Percentiles rank a stretch among this genome's conserved stretches.
Evolutionary conservation across 2,888 invertebrate species (phyloP).

Genomic region (Ctenicera cuprea): DNA sequence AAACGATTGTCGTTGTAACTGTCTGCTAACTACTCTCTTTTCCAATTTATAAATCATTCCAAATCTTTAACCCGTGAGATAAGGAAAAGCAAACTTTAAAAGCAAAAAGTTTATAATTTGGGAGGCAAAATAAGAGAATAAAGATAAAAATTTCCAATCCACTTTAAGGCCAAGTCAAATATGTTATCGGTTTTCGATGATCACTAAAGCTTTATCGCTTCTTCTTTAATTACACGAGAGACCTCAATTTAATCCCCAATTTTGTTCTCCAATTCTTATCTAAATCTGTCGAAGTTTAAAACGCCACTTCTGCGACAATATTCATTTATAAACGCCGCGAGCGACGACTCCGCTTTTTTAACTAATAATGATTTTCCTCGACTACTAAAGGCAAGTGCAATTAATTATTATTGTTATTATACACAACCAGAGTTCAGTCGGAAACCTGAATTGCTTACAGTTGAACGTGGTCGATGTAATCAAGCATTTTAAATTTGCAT

Average conservation of each 20-base stretch:
- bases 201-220: not conserved
- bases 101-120: not conserved
- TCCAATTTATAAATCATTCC: constrained; percentile 3
- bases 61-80: not conserved
- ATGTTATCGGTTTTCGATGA: constrained; percentile 1
- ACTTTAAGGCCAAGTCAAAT: not conserved
- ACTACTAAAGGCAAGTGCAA: too few species aligned
- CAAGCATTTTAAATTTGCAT: too few species aligned
- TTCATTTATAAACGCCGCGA: too few species aligned
- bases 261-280: constrained; percentile 1
- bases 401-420: too few species aligned
- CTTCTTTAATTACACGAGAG: not conserved
- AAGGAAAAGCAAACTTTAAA: not conserved
- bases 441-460: too few species aligned
- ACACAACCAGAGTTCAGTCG: too few species aligned
- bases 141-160: not conserved
- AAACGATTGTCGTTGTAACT: constrained; percentile 1
- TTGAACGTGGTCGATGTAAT: too few species aligned
- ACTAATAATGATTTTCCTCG: too few species aligned
- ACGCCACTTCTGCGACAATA: too few species aligned
- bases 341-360: too few species aligned
- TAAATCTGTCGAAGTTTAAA: not conserved
- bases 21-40: not conserved
- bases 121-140: not conserved
- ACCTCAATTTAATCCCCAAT: constrained; percentile 6